These are phyloP conservation scores for Nymphalis io DNA, from an alignment of 1,140 invertebrate species.

Conservation along the genomic window DNA sequence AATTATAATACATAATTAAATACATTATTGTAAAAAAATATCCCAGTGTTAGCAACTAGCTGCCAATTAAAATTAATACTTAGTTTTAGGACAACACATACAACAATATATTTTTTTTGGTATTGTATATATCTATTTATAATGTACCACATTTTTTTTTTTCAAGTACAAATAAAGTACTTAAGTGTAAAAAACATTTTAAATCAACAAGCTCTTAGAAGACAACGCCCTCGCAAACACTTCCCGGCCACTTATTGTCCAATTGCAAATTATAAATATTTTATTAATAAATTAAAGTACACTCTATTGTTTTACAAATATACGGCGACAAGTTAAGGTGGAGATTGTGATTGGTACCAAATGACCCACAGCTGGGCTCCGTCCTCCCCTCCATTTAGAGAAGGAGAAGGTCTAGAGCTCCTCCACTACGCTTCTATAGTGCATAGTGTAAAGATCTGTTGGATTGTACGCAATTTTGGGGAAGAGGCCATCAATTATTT, in stretches of 20 bases:
- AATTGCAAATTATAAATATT: background rate
- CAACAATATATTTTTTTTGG: background rate
- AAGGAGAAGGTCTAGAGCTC: too few species aligned
- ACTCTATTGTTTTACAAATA: background rate
- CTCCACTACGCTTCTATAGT: too few species aligned
- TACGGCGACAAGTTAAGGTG: background rate
- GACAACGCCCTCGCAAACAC: background rate
- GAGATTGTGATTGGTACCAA: background rate
- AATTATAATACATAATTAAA: constrained; percentile 11
- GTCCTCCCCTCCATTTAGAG: too few species aligned
- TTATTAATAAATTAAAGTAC: background rate
- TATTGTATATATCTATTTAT: constrained; percentile 1
- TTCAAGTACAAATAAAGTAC: background rate
- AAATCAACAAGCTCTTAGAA: background rate
- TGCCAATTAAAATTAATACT: background rate
- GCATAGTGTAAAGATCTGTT: too few species aligned
- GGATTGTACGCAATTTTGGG: too few species aligned
- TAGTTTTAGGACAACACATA: background rate
- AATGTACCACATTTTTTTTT: background rate
- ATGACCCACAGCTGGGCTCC: too few species aligned
- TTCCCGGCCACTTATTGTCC: constrained; percentile 3
- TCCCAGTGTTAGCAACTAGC: background rate
- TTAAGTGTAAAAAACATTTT: background rate
- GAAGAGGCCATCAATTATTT: too few species aligned
- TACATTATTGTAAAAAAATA: constrained; percentile 4